Percentiles rank a stretch among this genome's conserved stretches.
Evolutionary conservation across 1,140 invertebrate species (phyloP).

Genomic region (Zeugodacus cucurbitae): DNA sequence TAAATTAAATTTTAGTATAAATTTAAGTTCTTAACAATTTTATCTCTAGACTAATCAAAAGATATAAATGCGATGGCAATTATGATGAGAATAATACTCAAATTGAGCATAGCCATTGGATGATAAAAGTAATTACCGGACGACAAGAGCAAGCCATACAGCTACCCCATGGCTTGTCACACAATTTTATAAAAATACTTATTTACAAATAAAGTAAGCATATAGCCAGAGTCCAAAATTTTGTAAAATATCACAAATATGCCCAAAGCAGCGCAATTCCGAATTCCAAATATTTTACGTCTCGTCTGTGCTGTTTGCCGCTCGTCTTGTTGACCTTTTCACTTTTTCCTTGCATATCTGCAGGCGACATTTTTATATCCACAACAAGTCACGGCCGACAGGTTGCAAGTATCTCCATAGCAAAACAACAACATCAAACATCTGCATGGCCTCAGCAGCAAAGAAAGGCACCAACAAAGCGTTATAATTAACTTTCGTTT

Average conservation of each 20-base stretch:
- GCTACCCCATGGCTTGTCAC: no score
- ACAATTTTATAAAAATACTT: neutral
- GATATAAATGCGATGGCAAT: neutral
- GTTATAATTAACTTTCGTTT: conserved; percentile 39
- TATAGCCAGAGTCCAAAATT: neutral
- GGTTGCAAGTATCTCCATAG: neutral
- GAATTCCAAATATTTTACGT: conserved; percentile 18
- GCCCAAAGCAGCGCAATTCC: neutral
- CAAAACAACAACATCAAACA: neutral
- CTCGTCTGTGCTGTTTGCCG: neutral
- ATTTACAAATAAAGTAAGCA: neutral
- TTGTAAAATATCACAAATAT: neutral
- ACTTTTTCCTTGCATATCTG: conserved; percentile 33
- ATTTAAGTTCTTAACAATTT: no score
- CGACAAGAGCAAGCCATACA: neutral
- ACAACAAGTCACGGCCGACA: conserved; percentile 15
- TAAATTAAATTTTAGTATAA: no score
- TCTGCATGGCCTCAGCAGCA: neutral
- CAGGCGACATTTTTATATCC: neutral
- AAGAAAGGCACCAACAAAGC: conserved; percentile 22
- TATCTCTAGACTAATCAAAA: no score
- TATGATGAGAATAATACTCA: neutral
- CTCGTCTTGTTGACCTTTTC: conserved; percentile 15
- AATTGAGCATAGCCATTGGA: neutral
- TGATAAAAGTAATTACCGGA: neutral